Percentiles rank a stretch among this genome's conserved stretches.
These are phyloP conservation scores for Meteorus cinctellus DNA, from an alignment of 2,888 invertebrate species.

Conservation along the genomic window DNA sequence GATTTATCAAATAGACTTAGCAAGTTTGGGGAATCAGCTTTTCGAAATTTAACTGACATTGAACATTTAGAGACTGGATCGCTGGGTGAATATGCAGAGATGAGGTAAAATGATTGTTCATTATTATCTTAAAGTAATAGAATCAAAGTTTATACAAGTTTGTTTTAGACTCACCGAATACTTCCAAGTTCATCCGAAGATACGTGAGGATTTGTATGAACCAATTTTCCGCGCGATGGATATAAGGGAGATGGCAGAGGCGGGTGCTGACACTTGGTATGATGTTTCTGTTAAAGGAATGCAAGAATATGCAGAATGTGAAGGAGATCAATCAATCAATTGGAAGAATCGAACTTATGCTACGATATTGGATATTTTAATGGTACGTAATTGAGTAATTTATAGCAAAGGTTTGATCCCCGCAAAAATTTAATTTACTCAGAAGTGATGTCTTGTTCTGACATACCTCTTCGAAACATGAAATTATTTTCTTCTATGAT, in stretches of 20 bases:
- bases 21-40: slow-evolving; percentile 17
- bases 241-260: slow-evolving; percentile 37
- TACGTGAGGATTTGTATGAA: slow-evolving; percentile 45
- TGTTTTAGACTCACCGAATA: slow-evolving; percentile 47
- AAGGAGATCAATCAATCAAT: slow-evolving; percentile 56
- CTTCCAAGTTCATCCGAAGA: slow-evolving; percentile 49
- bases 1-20: slow-evolving; percentile 12
- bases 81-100: slow-evolving; percentile 45
- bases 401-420: too few species aligned
- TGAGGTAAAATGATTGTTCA: slow-evolving; percentile 40
- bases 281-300: slow-evolving; percentile 42
- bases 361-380: slow-evolving; percentile 63
- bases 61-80: slow-evolving; percentile 29
- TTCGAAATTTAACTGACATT: neutral
- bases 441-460: too few species aligned
- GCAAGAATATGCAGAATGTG: slow-evolving; percentile 19
- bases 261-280: slow-evolving; percentile 53
- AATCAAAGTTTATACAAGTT: neutral
- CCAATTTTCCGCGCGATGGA: slow-evolving; percentile 46
- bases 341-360: slow-evolving; percentile 64
- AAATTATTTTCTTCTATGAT: neutral
- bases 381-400: slow-evolving; percentile 53
- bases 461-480: slow-evolving; percentile 18
- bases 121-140: too few species aligned
- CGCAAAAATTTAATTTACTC: too few species aligned